Percentiles rank a stretch among this genome's conserved stretches.
Conservation (phyloP, 2,888 invertebrate species). For the Leptopilina myrica region DNA sequence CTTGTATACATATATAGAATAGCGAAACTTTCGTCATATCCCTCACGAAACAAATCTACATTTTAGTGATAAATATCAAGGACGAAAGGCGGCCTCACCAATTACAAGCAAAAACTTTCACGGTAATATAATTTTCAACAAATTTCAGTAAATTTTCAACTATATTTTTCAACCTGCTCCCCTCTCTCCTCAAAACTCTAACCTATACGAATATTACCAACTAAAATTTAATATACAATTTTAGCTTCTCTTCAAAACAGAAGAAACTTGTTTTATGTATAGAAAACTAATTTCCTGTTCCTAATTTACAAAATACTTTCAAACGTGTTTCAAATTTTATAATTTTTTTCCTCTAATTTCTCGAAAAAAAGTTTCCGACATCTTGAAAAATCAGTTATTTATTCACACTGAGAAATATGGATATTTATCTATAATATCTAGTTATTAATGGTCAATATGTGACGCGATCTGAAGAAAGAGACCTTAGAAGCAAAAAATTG, state of each 20-base stretch:
- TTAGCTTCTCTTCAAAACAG: neutral
- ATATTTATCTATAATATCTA: too few relatives aligned
- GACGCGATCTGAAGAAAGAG: too few relatives aligned
- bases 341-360: neutral
- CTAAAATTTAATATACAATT: too few relatives aligned
- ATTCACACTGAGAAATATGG: too few relatives aligned
- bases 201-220: neutral
- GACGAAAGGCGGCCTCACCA: neutral
- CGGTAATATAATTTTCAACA: slow-evolving; percentile 7
- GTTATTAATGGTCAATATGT: too few relatives aligned
- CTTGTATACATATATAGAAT: neutral
- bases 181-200: too few relatives aligned
- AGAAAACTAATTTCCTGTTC: neutral
- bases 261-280: neutral
- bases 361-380: too few relatives aligned
- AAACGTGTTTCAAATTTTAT: neutral
- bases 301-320: neutral
- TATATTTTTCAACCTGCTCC: neutral
- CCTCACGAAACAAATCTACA: slow-evolving; percentile 39
- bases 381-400: too few relatives aligned
- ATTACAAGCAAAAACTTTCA: too few relatives aligned
- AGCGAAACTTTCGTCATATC: slow-evolving; percentile 35
- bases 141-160: slow-evolving; percentile 23
- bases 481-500: too few relatives aligned
- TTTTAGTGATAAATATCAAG: slow-evolving; percentile 33